A percentile compares a stretch with the other conserved stretches of the same genome.
These are phyloP conservation scores for Frieseomelitta varia DNA, from an alignment of 1,140 invertebrate species.

Conservation along the genomic window DNA sequence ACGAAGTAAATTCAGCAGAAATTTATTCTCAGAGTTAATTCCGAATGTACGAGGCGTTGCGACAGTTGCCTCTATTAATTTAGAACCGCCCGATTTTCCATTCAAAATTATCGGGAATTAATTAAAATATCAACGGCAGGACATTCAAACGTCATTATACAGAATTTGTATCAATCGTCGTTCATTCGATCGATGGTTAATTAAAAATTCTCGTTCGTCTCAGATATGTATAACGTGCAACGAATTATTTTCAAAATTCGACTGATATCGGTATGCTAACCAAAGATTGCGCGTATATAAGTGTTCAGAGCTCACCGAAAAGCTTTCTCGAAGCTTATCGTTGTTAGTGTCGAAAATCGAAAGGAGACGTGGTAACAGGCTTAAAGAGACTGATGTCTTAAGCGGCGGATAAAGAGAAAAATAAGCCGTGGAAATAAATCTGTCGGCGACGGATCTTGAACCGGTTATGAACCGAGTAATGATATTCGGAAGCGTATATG, in stretches of 20 bases:
- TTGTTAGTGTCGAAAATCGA: constrained; percentile 40
- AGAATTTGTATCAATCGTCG: no score
- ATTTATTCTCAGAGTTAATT: no score
- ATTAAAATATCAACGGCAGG: no score
- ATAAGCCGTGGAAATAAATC: constrained; percentile 62
- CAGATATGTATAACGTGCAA: not conserved
- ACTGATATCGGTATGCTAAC: not conserved
- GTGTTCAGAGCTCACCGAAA: not conserved
- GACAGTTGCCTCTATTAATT: no score
- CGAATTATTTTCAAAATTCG: not conserved
- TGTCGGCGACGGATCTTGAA: constrained; percentile 4
- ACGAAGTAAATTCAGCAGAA: no score
- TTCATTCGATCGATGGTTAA: no score
- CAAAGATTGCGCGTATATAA: constrained; percentile 21
- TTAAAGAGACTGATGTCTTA: constrained; percentile 62
- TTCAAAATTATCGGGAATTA: no score
- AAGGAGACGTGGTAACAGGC: constrained; percentile 57
- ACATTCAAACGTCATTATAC: no score
- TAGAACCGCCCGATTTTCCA: no score
- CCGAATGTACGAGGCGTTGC: no score
- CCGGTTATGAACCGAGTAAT: constrained; percentile 28
- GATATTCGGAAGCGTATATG: constrained; percentile 49
- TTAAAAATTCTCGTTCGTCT: not conserved
- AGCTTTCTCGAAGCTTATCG: not conserved
- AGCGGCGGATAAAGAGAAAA: constrained; percentile 51